Base-by-base conservation (phyloP, 2,888 invertebrate species). In the Synanthedon tipuliformis region DNA sequence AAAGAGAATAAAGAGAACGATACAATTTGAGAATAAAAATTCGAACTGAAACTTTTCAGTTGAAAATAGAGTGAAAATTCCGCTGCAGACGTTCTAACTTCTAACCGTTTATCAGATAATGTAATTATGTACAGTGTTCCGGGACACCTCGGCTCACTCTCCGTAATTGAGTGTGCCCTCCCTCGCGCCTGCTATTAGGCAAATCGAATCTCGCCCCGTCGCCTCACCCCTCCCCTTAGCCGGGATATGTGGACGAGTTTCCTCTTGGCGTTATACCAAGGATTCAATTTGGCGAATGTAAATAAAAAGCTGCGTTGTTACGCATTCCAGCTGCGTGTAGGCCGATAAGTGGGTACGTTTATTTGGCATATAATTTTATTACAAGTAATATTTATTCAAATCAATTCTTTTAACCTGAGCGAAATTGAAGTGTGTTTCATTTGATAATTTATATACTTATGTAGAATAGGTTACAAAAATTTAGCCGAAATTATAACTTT, bases 251-350 rank as follows among this genome's bases (percentile, higher is more conserved):
- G 61, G 57, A 59, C 67, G 68, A 68, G 69, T 61, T 70, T 71
- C 69, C 68, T 73, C 69, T 81, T 83, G 81, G 83, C 84, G 66
- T 65, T 53, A 73, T 65, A 81, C 78, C 84, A 81, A 79, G 76
- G 82, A 81, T 85, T 84, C 81, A 85, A 85, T 85, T 85, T 85
- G 77, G 72, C 65, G 73, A 73, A 83, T 80, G 81, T 82, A 82
- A 84, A 84, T 84, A 83, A 82, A 83, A 77, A 70, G 78, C 68
- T 70, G 69, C 61, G 66, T 63, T 54, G 52, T 54, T 54, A 51
- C 48, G 40, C 50, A 48, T 48, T 52, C 40, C 50, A 52, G 40
- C 50, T 41, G 41, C 11, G 23, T 45, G 45, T 45, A 13, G 12
- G 45, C 45, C 45, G 13, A 12, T 45, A 45, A 45, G 12, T 45